Conservation (phyloP, 2,797 vertebrate species). For the Siniperca scherzeri region DNA sequence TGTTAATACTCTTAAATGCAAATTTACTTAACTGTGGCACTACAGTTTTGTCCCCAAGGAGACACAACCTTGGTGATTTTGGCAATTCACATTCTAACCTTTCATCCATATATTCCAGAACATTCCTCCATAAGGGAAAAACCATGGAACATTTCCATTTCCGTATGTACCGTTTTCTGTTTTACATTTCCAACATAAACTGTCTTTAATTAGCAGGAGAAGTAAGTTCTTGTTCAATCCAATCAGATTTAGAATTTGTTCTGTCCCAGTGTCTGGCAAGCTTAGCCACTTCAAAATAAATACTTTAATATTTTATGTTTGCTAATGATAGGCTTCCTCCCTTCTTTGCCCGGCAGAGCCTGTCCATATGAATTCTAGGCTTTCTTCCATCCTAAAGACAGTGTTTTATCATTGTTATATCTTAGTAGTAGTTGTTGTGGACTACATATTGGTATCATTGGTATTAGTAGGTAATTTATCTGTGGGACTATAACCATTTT, state of each 20-base stretch:
- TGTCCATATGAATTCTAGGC: not conserved
- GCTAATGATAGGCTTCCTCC: too few species aligned
- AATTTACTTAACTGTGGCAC: not conserved
- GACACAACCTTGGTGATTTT: not conserved
- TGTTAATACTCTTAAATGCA: not conserved
- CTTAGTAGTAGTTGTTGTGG: not conserved
- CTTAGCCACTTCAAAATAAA: too few species aligned
- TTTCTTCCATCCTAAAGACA: not conserved
- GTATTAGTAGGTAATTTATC: not conserved
- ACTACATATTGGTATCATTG: not conserved
- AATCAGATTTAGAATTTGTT: too few species aligned
- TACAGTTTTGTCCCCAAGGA: not conserved
- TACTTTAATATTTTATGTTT: too few species aligned
- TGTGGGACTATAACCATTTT: not conserved
- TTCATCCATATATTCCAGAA: not conserved
- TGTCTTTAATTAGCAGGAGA: not conserved
- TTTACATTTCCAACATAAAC: slow-evolving; percentile 9
- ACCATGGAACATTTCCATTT: not conserved
- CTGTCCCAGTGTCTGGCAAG: too few species aligned
- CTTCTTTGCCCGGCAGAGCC: too few species aligned
- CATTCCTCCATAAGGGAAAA: not conserved
- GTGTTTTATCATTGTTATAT: slow-evolving; percentile 1
- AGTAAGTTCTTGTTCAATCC: too few species aligned
- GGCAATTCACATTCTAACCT: not conserved
- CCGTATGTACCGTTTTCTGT: slow-evolving; percentile 3